phyloP scores from a whole-genome alignment of 2,113 vertebrate genomes.

The Calidris pugnax region DNA sequence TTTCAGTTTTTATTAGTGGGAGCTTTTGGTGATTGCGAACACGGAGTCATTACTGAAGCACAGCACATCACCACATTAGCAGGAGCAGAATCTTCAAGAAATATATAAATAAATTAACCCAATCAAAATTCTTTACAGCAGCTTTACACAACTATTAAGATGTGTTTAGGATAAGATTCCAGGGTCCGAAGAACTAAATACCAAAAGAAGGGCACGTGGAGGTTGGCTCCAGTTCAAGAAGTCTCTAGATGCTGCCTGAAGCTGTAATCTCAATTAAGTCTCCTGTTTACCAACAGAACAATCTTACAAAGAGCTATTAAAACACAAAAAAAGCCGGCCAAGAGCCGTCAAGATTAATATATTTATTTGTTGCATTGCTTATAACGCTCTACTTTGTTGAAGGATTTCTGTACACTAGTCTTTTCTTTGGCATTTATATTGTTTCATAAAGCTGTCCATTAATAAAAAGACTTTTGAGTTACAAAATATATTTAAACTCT shows the following conservation, averaged over 20 bases:
- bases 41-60: not conserved
- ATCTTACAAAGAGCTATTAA: not conserved
- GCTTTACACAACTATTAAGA: not conserved
- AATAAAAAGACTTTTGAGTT: not conserved
- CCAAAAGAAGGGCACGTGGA: not conserved
- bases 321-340: not conserved
- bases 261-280: not conserved
- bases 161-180: not conserved
- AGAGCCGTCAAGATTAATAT: not conserved
- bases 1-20: not conserved
- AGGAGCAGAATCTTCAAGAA: not conserved
- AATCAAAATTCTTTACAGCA: not conserved
- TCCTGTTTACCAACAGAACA: not conserved
- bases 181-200: not conserved
- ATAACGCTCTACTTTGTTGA: not conserved
- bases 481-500: not conserved
- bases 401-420: not conserved
- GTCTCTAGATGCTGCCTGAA: not conserved
- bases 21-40: not conserved
- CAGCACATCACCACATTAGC: not conserved
- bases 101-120: not conserved
- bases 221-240: not conserved
- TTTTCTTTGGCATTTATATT: not conserved
- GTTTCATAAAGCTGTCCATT: not conserved
- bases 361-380: not conserved